Conservation (phyloP, 2,797 vertebrate genomes). For the Melanogrammus aeglefinus region DNA sequence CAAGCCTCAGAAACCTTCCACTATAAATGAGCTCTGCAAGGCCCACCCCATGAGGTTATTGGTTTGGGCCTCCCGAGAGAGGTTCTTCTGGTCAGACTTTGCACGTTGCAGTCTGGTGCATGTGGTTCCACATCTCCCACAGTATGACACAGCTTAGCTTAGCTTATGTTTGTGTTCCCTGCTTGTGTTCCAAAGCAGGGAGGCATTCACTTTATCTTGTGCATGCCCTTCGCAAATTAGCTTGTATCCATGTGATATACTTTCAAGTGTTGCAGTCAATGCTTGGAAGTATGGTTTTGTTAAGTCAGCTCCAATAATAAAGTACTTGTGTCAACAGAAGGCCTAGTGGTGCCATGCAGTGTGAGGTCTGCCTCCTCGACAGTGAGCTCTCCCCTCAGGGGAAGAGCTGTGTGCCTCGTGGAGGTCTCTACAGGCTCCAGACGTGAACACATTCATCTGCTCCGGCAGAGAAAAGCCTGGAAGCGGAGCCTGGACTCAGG, state of each 20-base stretch:
- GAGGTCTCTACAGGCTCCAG: slow-evolving; percentile 57
- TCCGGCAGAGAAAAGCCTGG: slow-evolving; percentile 69
- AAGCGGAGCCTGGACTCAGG: slow-evolving; percentile 57
- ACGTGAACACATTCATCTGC: slow-evolving; percentile 66
- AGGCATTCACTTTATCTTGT: too few relatives aligned
- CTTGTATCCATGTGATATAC: too few relatives aligned
- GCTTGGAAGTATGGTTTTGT: too few relatives aligned
- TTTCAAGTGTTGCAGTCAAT: not conserved
- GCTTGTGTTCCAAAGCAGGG: too few relatives aligned
- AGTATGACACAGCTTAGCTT: not conserved
- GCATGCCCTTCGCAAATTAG: too few relatives aligned
- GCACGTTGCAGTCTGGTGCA: not conserved
- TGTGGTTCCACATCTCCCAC: not conserved
- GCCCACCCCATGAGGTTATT: not conserved
- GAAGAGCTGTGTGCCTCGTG: not conserved
- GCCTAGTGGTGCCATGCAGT: not conserved
- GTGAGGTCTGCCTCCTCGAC: not conserved
- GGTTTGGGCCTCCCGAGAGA: too few relatives aligned
- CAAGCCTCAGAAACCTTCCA: not conserved
- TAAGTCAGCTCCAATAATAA: too few relatives aligned
- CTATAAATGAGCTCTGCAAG: not conserved
- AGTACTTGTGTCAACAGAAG: too few relatives aligned
- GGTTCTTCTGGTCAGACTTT: too few relatives aligned
- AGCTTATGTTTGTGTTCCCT: not conserved
- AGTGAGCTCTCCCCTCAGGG: not conserved